Conservation (phyloP, 1,140 invertebrate genomes). For the Nixonia krombeini region DNA sequence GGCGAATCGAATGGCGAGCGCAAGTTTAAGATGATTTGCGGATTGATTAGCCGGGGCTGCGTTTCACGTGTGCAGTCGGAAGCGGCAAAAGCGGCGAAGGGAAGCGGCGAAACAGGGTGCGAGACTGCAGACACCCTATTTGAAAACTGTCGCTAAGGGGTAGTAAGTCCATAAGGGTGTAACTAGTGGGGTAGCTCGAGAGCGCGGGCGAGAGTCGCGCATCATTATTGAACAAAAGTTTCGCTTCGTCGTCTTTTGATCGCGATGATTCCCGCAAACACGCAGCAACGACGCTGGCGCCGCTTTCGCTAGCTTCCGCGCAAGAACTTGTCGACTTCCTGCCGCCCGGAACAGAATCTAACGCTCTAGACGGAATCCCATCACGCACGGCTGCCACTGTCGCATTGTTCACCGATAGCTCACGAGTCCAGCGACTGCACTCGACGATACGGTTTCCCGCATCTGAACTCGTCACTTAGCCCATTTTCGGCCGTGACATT, state of each 20-base stretch:
- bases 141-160: constrained; percentile 56
- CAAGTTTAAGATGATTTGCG: too few relatives aligned
- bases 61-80: too few relatives aligned
- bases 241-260: constrained; percentile 40
- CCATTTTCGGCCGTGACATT: too few relatives aligned
- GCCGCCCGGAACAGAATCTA: constrained; percentile 20
- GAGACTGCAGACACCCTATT: constrained; percentile 48
- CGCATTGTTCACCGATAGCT: too few relatives aligned
- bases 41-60: too few relatives aligned
- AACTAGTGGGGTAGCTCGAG: constrained; percentile 48
- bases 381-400: constrained; percentile 34
- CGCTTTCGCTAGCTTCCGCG: constrained; percentile 24
- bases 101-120: too few relatives aligned
- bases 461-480: too few relatives aligned
- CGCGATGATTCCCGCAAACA: constrained; percentile 25
- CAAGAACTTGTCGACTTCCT: constrained; percentile 27
- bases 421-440: background rate
- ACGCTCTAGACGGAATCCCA: constrained; percentile 43
- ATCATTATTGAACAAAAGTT: constrained; percentile 52
- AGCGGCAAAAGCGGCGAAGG: too few relatives aligned
- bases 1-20: too few relatives aligned
- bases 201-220: constrained; percentile 13
- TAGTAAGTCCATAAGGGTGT: constrained; percentile 52
- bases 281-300: background rate
- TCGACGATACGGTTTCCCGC: too few relatives aligned